These are phyloP conservation scores for Fundulus diaphanus DNA, from an alignment of 2,797 vertebrate species.

Conservation along the genomic window DNA sequence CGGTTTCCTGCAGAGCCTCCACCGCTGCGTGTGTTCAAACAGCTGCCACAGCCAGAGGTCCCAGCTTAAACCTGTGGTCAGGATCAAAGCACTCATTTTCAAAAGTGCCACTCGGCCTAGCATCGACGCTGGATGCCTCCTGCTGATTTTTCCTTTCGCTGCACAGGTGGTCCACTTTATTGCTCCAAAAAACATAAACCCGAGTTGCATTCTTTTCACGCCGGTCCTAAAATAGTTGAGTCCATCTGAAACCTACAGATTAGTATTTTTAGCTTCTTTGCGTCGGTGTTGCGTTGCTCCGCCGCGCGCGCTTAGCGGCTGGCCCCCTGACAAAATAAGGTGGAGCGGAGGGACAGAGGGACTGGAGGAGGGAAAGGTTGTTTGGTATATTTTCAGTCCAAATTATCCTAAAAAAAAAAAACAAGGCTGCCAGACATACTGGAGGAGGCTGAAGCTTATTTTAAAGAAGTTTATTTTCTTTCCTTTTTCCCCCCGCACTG, in stretches of 20 bases:
- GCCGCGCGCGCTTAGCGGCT: slow-evolving; percentile 35
- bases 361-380: slow-evolving; percentile 48
- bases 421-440: slow-evolving; percentile 60
- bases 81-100: slow-evolving; percentile 50
- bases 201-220: slow-evolving; percentile 16
- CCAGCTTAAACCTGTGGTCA: slow-evolving; percentile 53
- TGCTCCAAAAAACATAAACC: slow-evolving; percentile 18
- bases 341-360: slow-evolving; percentile 54
- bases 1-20: not conserved
- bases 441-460: slow-evolving; percentile 68
- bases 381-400: slow-evolving; percentile 48
- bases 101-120: slow-evolving; percentile 40
- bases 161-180: slow-evolving; percentile 46
- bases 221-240: slow-evolving; percentile 35
- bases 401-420: slow-evolving; percentile 43
- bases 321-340: slow-evolving; percentile 54
- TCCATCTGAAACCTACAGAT: slow-evolving; percentile 26
- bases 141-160: slow-evolving; percentile 20
- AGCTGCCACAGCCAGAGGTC: slow-evolving; percentile 45
- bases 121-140: slow-evolving; percentile 29
- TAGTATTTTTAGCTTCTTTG: slow-evolving; percentile 56
- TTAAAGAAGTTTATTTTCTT: slow-evolving; percentile 52
- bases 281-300: slow-evolving; percentile 55
- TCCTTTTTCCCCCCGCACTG: slow-evolving; percentile 33
- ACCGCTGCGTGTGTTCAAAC: slow-evolving; percentile 36